These are phyloP conservation scores for Labroides dimidiatus DNA, from an alignment of 2,797 vertebrate species.

Conservation along the genomic window DNA sequence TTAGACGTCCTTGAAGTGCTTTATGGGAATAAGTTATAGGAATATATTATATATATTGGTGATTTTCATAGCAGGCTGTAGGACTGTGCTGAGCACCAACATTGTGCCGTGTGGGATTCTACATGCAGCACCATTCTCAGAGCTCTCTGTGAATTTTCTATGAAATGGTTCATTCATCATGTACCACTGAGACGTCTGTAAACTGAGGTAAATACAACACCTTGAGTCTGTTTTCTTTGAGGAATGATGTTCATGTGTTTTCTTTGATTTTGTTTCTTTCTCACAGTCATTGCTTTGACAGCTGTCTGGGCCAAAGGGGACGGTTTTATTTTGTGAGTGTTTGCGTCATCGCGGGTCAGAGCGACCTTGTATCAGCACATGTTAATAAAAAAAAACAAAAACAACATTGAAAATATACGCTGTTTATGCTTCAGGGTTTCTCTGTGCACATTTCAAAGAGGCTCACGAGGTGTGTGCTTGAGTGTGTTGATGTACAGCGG, in stretches of 20 bases:
- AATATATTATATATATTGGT: no score
- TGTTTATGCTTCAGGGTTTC: slow-evolving; percentile 56
- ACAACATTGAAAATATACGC: slow-evolving; percentile 64
- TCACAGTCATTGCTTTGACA: slow-evolving; percentile 76
- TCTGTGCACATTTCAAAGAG: slow-evolving; percentile 31
- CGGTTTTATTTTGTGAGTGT: slow-evolving; percentile 77
- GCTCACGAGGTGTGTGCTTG: slow-evolving; percentile 25
- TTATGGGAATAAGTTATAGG: slow-evolving; percentile 19
- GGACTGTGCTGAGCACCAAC: slow-evolving; percentile 32
- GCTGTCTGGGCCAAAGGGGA: slow-evolving; percentile 78
- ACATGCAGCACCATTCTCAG: slow-evolving; percentile 49
- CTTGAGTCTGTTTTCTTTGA: slow-evolving; percentile 63
- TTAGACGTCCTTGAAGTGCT: slow-evolving; percentile 47
- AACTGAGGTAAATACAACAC: slow-evolving; percentile 55
- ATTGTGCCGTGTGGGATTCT: slow-evolving; percentile 53
- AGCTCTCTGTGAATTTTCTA: slow-evolving; percentile 66
- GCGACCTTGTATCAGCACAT: slow-evolving; percentile 84
- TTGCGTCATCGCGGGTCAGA: slow-evolving; percentile 79
- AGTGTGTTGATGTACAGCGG: neutral
- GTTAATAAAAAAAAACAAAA: slow-evolving; percentile 77
- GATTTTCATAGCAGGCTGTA: slow-evolving; percentile 44
- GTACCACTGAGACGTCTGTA: slow-evolving; percentile 65
- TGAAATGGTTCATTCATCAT: slow-evolving; percentile 59
- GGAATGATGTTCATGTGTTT: slow-evolving; percentile 63
- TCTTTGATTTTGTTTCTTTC: slow-evolving; percentile 38